Evolutionary conservation across 2,797 vertebrate genomes (phyloP), one percentile per base, ranked within the genome.

Genomic region (Trematomus bernacchii): DNA sequence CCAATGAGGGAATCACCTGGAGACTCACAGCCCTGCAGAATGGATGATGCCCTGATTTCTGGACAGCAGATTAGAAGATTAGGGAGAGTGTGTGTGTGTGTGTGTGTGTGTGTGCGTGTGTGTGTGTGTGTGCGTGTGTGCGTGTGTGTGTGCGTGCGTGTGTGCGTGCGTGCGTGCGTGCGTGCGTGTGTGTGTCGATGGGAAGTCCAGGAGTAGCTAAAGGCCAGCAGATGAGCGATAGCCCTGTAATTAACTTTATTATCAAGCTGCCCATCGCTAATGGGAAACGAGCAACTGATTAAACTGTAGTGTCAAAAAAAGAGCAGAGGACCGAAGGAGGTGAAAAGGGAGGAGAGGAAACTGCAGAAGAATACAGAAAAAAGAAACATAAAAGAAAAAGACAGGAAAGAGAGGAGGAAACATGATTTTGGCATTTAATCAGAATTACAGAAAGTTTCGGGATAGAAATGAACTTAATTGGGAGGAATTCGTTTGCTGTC

Each of bases 221-320:
- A 87, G 83, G 76, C 62, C 76, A 77, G 60, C 71, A 71, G 68
- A 80, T 69, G 85, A 90, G 64, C 72, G 74, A 91, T 76, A 78
- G 77, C 65, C 65, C 76, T 68, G 74, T 86, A 88, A 92, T 87
- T 87, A 87, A 87, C 83, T 87, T 80, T 53, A 77, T 89, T 85
- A 89, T 90, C 84, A 53, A 48, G 69, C 80, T 73, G 70, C 65
- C 82, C 70, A 76, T 83, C 47, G 13, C 72, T 85, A 84, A 89
- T 69, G 73, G 73, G 54, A 73, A 47, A 52, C 13, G 65, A 65
- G 73, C 69, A 64, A 73, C 66, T 79, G 80, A 85, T 83, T 85
- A 82, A 77, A 74, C 50, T 77, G 54, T 12, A 66, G 62, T 76
- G 52, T 80, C 44, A 37, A 70, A 46, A 51, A 63, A 75, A 27